Conservation (phyloP, 2,797 vertebrate species). For the Enteromius mattozi region DNA sequence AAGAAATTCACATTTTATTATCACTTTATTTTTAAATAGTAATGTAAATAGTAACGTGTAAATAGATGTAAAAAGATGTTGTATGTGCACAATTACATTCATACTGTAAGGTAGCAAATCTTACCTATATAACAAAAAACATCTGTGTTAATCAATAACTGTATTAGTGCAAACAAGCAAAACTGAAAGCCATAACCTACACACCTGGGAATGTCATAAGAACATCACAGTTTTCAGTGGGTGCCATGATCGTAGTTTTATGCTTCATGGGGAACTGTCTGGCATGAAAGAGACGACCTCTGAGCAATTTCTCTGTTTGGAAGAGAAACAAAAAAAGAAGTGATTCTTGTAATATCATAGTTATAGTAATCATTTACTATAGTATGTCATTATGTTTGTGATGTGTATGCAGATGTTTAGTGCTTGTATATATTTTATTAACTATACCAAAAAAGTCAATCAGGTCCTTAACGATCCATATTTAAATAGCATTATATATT, state of each 20-base stretch:
- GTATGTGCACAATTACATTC: background rate
- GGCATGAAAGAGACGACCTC: constrained; percentile 93
- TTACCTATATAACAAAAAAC: background rate
- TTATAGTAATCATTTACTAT: background rate
- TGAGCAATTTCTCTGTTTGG: constrained; percentile 91
- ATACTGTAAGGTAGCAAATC: constrained; percentile 9
- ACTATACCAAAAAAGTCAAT: too few relatives aligned
- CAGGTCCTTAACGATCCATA: too few relatives aligned
- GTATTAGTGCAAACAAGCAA: background rate
- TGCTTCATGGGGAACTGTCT: constrained; percentile 97
- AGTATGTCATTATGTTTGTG: background rate
- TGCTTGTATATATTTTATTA: background rate
- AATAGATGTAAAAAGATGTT: background rate
- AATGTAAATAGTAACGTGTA: background rate
- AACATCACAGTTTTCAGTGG: constrained; percentile 96
- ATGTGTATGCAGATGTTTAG: background rate
- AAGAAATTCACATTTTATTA: background rate
- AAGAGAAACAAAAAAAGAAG: background rate
- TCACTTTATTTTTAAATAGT: background rate
- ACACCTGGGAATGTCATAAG: constrained; percentile 96
- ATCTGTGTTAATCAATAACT: background rate
- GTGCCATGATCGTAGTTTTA: constrained; percentile 98
- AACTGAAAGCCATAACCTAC: background rate
- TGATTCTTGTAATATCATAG: background rate
- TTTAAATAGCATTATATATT: too few relatives aligned